Evolutionary conservation across 1,140 invertebrate species (phyloP), one percentile per base, ranked within the genome.

Genomic region (Odontomachus brunneus): DNA sequence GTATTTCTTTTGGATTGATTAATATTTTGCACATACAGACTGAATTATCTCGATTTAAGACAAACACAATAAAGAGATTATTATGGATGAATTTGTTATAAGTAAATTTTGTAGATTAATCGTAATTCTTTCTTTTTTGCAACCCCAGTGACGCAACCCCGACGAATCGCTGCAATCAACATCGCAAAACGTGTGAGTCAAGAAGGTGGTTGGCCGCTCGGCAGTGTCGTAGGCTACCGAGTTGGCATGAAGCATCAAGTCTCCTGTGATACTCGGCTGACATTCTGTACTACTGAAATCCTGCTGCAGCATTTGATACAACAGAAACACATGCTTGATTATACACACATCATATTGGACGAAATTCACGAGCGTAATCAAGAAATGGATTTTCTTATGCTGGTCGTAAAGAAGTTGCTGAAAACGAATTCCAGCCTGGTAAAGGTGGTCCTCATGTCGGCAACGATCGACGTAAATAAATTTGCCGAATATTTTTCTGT

Each of bases 361-460:
- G 98, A 99, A 94, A 97, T 99, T 44, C 99, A 99, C 91, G 99
- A 99, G 94, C 95, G 99, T n/a, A 97, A 98, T 91, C 96, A 98
- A 92, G 97, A 99, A 81, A 98, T 98, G 95, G 98, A 97, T 96
- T 99, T 99, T 92, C 93, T 99, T 2, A 91, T 99, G 11, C 95
- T 99, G 22, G 94, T 99, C 12, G 95, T 99, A 3, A 96, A 97
- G 78, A 97, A 97, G 73, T 93, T 99, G 15, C 90, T 98, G 17
- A 95, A 95, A 59, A 96, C 95, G 0, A 97, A 97, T 87, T 97
- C 96, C 0, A 93, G 95, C 11, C 93, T 95, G 63, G 96, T 97
- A 0, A 98, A 97, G 92, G 95, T 99, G 4, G 96, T 98, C 55
- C 91, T 98, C 0, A 98, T 98, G 97, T 98, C 97, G 24, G 98